Evolutionary conservation across 1,140 invertebrate genomes (phyloP), one percentile per base, ranked within the genome.

Genomic region (Hirudo medicinalis): DNA sequence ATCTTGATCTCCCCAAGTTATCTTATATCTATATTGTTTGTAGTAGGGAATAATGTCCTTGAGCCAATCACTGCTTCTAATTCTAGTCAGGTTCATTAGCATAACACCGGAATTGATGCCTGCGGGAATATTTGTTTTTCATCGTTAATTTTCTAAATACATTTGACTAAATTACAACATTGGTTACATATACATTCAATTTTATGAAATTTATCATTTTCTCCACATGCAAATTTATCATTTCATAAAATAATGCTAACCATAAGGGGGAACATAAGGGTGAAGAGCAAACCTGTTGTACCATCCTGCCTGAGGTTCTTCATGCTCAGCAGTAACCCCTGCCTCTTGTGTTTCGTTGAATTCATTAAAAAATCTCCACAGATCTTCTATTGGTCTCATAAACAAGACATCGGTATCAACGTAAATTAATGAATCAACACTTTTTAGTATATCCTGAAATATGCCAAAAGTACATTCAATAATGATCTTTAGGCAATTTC

Each of bases 1-100:
- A 84, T 96, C 93, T 82, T 97, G 94, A 83, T 97, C 93, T n/a
- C 93, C 94, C 91, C 91, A 96, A 5, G 90, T 92, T 66, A 96
- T 91, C 77, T 91, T 88, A 13, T 89, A 78, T 76, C 88, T 89
- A 82, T 91, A 96, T 78, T 90, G 87, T 75, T 90, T 87, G 80
- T 91, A 90, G 75, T 94, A 90, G 17, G 90, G 88, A 68, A 88
- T 84, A 4, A 96, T 86, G 80, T 91, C 89, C 72, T 88, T 85
- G 54, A 87, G 87, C 92, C 92, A 96, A 54, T 87, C 84, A 76
- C 93, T 91, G 67, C 86, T 79, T 76, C 92, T 84, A 89, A 97
- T 91, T 77, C 90, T 86, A 0, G 92, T 95, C 29, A 97, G 84
- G 82, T 97, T 95, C 93, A 96, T 96, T 32, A 96, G 80, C 92